Conservation (phyloP, 2,888 invertebrate genomes). For the Poecilobothrus nobilitatus region DNA sequence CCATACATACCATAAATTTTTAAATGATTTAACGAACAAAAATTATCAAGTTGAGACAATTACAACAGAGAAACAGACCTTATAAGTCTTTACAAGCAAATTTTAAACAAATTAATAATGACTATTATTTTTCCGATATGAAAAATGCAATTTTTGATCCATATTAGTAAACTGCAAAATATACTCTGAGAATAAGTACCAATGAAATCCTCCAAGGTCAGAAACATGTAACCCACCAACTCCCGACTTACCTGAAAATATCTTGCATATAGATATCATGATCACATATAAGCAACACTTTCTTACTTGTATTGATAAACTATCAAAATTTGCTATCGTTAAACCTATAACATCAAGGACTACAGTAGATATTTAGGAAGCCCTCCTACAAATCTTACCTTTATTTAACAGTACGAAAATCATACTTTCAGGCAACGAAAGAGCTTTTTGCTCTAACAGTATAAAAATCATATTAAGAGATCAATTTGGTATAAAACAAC, state of each 20-base stretch:
- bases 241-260: slow-evolving; percentile 18
- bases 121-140: slow-evolving; percentile 23
- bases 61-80: slow-evolving; percentile 18
- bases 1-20: no score
- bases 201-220: slow-evolving; percentile 16
- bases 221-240: slow-evolving; percentile 19
- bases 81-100: slow-evolving; percentile 20
- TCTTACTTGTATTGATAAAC: slow-evolving; percentile 23
- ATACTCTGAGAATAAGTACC: no score
- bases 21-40: not conserved
- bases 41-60: slow-evolving; percentile 14
- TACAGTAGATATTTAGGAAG: slow-evolving; percentile 21
- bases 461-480: no score
- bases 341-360: slow-evolving; percentile 23
- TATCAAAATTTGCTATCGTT: slow-evolving; percentile 25
- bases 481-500: no score
- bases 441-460: slow-evolving; percentile 15
- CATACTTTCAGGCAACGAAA: slow-evolving; percentile 20
- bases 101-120: slow-evolving; percentile 17
- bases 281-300: slow-evolving; percentile 20
- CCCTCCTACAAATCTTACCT: not conserved
- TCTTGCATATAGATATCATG: slow-evolving; percentile 22
- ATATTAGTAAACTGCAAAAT: slow-evolving; percentile 14
- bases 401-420: slow-evolving; percentile 16
- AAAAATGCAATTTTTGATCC: not conserved